Base-by-base conservation (phyloP, 2,113 vertebrate genomes). In the Mus pahari region DNA sequence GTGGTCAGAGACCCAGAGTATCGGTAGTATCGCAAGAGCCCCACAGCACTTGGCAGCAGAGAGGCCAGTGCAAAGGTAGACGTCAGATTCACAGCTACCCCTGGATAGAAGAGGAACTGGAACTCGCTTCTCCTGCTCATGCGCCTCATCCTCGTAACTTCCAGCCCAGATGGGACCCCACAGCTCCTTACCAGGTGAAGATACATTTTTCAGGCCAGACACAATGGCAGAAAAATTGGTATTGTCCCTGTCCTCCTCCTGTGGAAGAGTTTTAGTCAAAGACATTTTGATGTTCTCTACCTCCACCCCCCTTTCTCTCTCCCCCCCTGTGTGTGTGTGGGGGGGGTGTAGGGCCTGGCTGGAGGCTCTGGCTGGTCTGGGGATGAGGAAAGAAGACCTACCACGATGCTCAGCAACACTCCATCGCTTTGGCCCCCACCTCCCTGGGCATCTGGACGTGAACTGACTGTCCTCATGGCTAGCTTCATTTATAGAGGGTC, bases 1-100 rank as follows among this genome's bases (percentile, higher is more conserved):
- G 98, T 99, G 97, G 99, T 99, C 92, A 99, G 98, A 79, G 99
- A 99, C 86, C 99, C 99, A 1, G 98, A 96, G 73, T 99, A 99
- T 90, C 99, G 98, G 96, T 99, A 99, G 97, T 99, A 99, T 94
- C 98, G 91, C 0, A 97, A 98, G 90, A 99, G 98, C n/a, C 88
- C 97, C 11, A 91, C 26, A 0, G 96, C 11, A 0, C 0, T 89
- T 0, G 99, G 99, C 89, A 99, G 98, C 19, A 99, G 98, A 1
- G 96, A 98, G 94, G 98, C 96, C 97, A 99, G 97, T 0, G 98
- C 98, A 92, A 99, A 99, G 0, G 99, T 98, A 62, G 99, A 97
- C 3, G 98, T 97, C 95, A 98, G 94, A 19, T 98, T 98, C 92
- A 99, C 98, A 0, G 90, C 97, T 12, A 96, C 22, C 22, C 99